Conservation (phyloP, 2,797 vertebrate species). For the Diplodus puntazzo region DNA sequence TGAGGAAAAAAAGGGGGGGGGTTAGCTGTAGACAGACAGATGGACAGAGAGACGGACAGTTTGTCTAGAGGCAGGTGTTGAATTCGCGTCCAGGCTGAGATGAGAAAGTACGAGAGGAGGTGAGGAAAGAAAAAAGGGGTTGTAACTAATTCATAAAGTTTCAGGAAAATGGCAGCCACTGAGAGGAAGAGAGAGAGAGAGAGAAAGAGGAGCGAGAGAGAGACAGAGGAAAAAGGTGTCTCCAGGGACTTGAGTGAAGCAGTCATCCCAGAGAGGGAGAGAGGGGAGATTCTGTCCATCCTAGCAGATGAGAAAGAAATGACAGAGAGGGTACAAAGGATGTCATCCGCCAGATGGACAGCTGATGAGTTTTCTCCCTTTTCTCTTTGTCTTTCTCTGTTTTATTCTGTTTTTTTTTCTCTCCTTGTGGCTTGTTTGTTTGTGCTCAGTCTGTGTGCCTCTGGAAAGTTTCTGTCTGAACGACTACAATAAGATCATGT, state of each 20-base stretch:
- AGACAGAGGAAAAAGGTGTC: constrained; percentile 80
- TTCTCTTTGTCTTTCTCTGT: constrained; percentile 73
- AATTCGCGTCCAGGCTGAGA: constrained; percentile 69
- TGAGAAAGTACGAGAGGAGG: constrained; percentile 74
- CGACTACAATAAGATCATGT: constrained; percentile 73
- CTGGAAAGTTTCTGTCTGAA: constrained; percentile 81
- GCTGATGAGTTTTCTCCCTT: constrained; percentile 84
- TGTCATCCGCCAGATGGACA: constrained; percentile 88
- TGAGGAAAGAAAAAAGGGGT: constrained; percentile 80
- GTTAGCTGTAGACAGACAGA: constrained; percentile 50
- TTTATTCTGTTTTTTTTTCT: constrained; percentile 23
- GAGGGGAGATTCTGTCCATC: constrained; percentile 84
- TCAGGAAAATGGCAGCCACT: constrained; percentile 80
- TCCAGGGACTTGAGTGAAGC: constrained; percentile 85
- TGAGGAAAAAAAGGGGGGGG: background rate
- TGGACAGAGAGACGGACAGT: constrained; percentile 71
- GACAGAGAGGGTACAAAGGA: constrained; percentile 88
- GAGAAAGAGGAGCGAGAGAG: constrained; percentile 67
- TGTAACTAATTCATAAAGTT: constrained; percentile 92
- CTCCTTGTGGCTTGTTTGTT: constrained; percentile 80
- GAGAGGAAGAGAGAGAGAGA: constrained; percentile 68
- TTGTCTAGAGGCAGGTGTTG: constrained; percentile 83
- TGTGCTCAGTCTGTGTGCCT: constrained; percentile 74
- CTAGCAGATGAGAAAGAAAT: constrained; percentile 86
- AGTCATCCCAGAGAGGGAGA: constrained; percentile 81